These are phyloP conservation scores for Nyctereutes procyonoides DNA, from an alignment of 2,113 vertebrate species.

Conservation along the genomic window DNA sequence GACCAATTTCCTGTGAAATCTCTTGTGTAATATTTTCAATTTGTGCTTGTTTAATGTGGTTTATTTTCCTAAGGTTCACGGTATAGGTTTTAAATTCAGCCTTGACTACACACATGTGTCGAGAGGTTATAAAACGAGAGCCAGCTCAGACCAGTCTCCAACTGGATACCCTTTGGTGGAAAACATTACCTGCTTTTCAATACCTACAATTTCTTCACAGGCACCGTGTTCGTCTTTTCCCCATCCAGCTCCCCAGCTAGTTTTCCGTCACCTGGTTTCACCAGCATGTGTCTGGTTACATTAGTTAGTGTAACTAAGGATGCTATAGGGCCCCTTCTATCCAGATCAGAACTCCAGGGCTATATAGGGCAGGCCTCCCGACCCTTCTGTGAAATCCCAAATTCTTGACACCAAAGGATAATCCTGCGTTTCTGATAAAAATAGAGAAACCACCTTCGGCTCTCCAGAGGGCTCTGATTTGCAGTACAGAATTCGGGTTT, in stretches of 20 bases:
- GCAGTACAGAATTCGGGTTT: not conserved
- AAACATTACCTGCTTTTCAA: conserved; percentile 71
- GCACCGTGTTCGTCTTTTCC: conserved; percentile 43
- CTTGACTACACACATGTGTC: conserved; percentile 76
- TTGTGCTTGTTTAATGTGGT: conserved; percentile 83
- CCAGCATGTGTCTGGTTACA: too few species aligned
- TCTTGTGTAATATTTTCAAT: conserved; percentile 83
- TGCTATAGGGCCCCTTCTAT: not conserved
- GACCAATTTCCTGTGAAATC: conserved; percentile 83
- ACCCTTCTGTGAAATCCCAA: not conserved
- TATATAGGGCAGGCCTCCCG: not conserved
- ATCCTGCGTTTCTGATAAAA: not conserved
- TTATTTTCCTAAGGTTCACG: conserved; percentile 84
- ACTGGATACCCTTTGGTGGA: conserved; percentile 71
- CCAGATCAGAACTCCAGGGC: not conserved
- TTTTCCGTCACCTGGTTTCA: not conserved
- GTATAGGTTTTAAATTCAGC: conserved; percentile 82
- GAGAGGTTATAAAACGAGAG: conserved; percentile 82
- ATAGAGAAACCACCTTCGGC: not conserved
- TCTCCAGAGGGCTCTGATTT: not conserved
- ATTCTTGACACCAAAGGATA: not conserved
- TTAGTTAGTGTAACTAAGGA: not conserved
- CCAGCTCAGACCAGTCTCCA: conserved; percentile 63
- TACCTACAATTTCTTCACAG: conserved; percentile 59
- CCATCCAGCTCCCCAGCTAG: not conserved